phyloP scores from a whole-genome alignment of 2,888 invertebrate species.

The Perithous albicinctus region DNA sequence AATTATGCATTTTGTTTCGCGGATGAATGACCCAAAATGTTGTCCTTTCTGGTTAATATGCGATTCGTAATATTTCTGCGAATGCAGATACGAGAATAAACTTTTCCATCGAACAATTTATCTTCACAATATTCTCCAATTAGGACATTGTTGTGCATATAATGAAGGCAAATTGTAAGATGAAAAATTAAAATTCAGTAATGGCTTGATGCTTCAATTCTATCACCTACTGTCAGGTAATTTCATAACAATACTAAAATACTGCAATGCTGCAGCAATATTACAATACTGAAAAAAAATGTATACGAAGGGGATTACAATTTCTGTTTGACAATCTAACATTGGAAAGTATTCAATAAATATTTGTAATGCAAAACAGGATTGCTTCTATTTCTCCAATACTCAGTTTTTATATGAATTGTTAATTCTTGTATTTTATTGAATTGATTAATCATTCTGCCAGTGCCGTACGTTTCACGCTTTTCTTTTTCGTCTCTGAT shows the following conservation, averaged over 20 bases:
- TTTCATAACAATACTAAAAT: too few relatives aligned
- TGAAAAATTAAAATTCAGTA: not conserved
- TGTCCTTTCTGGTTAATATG: not conserved
- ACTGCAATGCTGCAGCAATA: too few relatives aligned
- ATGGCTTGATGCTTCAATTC: not conserved
- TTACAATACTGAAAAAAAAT: too few relatives aligned
- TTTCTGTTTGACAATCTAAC: too few relatives aligned
- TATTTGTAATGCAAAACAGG: too few relatives aligned
- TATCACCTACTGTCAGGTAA: too few relatives aligned
- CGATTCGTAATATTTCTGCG: not conserved
- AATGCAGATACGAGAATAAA: not conserved
- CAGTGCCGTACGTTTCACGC: not conserved
- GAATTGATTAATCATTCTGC: not conserved
- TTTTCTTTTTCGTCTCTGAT: not conserved
- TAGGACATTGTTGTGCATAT: too few relatives aligned
- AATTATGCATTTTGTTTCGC: conserved; percentile 22
- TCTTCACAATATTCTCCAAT: too few relatives aligned
- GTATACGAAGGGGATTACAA: too few relatives aligned
- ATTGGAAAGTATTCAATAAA: too few relatives aligned
- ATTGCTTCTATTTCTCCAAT: too few relatives aligned
- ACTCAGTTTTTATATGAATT: not conserved
- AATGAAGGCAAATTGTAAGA: not conserved
- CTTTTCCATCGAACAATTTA: too few relatives aligned
- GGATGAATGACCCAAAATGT: conserved; percentile 13
- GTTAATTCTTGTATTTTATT: not conserved